phyloP scores from a whole-genome alignment of 1,140 invertebrate species.

The Pachyrhynchus sulphureomaculatus region DNA sequence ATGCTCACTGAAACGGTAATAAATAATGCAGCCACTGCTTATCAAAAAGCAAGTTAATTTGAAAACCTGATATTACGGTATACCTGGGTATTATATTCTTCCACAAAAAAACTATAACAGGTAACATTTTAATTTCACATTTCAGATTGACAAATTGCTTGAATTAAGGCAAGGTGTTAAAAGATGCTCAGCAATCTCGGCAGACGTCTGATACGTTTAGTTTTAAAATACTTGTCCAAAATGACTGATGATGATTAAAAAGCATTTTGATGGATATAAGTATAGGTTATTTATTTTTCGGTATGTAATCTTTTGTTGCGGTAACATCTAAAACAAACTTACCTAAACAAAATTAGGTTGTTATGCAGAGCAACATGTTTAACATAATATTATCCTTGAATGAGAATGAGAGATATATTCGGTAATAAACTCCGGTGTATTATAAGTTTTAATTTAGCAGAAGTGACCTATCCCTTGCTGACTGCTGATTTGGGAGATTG shows the following conservation, averaged over 20 bases:
- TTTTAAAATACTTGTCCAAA: conserved; percentile 1
- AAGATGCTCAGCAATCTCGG: neutral
- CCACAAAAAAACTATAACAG: neutral
- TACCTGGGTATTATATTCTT: neutral
- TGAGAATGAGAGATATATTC: no score
- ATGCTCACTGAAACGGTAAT: no score
- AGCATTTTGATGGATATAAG: neutral
- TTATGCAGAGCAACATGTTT: neutral
- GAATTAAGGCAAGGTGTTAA: conserved; percentile 1
- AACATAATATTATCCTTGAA: no score
- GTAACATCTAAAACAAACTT: neutral
- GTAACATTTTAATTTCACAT: neutral
- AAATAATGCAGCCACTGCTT: no score
- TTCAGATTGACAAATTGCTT: neutral
- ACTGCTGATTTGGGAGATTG: no score
- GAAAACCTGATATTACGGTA: no score
- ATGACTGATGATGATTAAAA: conserved; percentile 9
- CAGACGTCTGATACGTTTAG: conserved; percentile 3
- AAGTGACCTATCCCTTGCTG: no score
- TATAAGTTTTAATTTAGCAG: no score
- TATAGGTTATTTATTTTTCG: neutral
- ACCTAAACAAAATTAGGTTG: neutral
- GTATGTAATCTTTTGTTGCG: neutral
- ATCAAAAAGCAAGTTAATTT: no score
- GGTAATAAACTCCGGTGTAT: no score